Conservation (phyloP, 2,113 vertebrate genomes). For the Epinephelus lanceolatus region DNA sequence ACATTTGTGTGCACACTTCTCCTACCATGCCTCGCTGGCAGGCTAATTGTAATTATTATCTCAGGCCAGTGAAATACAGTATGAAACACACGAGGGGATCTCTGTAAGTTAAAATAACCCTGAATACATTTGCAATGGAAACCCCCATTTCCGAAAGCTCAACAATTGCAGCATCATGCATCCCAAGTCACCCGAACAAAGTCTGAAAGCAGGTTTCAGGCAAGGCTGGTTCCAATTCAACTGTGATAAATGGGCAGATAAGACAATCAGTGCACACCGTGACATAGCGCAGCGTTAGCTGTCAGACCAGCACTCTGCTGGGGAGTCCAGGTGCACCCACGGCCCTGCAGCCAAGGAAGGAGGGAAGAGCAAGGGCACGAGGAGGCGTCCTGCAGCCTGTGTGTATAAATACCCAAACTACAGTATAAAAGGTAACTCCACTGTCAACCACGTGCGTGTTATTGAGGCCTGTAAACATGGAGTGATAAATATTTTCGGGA, state of each 20-base stretch:
- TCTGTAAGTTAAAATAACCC: slow-evolving; percentile 62
- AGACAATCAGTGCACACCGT: slow-evolving; percentile 97
- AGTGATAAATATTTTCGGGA: slow-evolving; percentile 11
- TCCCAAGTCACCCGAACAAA: slow-evolving; percentile 86
- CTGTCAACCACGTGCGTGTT: slow-evolving; percentile 3
- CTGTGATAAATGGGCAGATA: slow-evolving; percentile 99
- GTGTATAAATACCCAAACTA: slow-evolving; percentile 62
- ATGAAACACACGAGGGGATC: slow-evolving; percentile 37
- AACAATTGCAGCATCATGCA: slow-evolving; percentile 89
- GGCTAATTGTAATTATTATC: slow-evolving; percentile 62
- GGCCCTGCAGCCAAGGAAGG: slow-evolving; percentile 55
- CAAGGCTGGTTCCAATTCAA: slow-evolving; percentile 99
- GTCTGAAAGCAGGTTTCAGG: slow-evolving; percentile 95
- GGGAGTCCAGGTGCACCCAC: slow-evolving; percentile 66
- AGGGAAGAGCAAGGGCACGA: slow-evolving; percentile 45
- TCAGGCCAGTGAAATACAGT: slow-evolving; percentile 50
- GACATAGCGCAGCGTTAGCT: slow-evolving; percentile 84
- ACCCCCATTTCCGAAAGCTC: slow-evolving; percentile 79
- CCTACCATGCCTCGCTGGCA: slow-evolving; percentile 17
- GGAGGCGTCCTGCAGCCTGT: slow-evolving; percentile 50
- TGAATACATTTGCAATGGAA: slow-evolving; percentile 79
- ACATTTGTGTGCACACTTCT: slow-evolving; percentile 8
- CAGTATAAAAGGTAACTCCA: slow-evolving; percentile 42
- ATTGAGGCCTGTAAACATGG: slow-evolving; percentile 40
- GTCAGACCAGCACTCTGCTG: slow-evolving; percentile 67